Evolutionary conservation across 2,888 invertebrate species (phyloP).

Genomic region (Trichopoda pennipes): DNA sequence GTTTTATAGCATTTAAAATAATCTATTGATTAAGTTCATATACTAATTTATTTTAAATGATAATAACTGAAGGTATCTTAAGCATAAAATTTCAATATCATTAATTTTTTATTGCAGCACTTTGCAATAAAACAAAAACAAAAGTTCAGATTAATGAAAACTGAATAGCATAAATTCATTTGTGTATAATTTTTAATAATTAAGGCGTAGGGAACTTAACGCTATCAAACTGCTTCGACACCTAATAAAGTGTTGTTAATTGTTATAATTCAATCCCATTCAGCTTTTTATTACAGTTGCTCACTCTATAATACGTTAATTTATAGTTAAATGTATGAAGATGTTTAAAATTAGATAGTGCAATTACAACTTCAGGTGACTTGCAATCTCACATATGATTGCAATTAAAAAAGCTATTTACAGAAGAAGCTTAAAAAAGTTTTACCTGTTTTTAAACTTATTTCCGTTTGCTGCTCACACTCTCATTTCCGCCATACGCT

Average conservation of each 20-base stretch:
- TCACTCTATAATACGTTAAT: too few species aligned
- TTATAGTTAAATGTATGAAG: background rate
- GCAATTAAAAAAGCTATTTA: background rate
- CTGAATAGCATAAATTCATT: constrained; percentile 2
- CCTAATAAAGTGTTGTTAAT: constrained; percentile 60
- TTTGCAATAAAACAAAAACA: too few species aligned
- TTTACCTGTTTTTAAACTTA: constrained; percentile 41
- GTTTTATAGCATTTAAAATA: too few species aligned
- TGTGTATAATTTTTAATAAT: background rate
- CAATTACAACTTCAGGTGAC: too few species aligned
- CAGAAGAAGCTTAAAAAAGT: constrained; percentile 49
- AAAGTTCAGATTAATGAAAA: background rate
- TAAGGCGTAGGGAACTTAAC: constrained; percentile 18
- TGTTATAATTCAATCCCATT: constrained; percentile 52
- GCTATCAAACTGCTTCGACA: constrained; percentile 19
- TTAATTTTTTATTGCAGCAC: too few species aligned
- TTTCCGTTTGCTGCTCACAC: constrained; percentile 63
- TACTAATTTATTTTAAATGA: too few species aligned
- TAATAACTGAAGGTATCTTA: too few species aligned
- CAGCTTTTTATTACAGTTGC: constrained; percentile 10
- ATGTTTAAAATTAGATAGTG: too few species aligned
- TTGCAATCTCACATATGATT: too few species aligned
- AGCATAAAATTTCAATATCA: too few species aligned
- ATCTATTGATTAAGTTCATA: too few species aligned
- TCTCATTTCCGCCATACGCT: constrained; percentile 50